phyloP scores from a whole-genome alignment of 2,797 vertebrate genomes.

The Sebastes variabilis region DNA sequence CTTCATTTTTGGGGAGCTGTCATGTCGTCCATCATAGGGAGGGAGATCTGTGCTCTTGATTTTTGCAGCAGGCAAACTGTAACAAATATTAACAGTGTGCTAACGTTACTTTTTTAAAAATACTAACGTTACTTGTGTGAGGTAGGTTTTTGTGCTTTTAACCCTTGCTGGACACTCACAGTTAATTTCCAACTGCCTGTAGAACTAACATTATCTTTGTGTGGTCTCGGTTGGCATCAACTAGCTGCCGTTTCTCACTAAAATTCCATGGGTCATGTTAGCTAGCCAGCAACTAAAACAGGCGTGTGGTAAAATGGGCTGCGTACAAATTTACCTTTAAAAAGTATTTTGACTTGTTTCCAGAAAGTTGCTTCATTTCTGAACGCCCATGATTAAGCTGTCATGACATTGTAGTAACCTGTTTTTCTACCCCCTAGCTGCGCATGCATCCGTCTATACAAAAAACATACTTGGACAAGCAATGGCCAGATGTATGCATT shows the following conservation, averaged over 20 bases:
- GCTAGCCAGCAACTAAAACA: background rate
- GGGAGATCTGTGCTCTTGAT: background rate
- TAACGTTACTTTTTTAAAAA: background rate
- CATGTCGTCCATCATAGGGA: too few relatives aligned
- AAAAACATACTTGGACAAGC: background rate
- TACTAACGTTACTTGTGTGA: background rate
- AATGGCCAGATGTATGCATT: background rate
- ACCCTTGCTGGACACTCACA: background rate
- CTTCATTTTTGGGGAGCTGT: too few relatives aligned
- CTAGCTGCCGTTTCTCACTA: background rate
- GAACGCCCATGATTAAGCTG: background rate
- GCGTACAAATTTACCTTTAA: background rate
- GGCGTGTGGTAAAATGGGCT: background rate
- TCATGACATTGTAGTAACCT: background rate
- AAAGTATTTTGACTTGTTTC: background rate
- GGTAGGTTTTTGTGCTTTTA: background rate
- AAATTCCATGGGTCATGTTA: background rate
- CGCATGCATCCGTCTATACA: background rate
- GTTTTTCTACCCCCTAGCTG: background rate
- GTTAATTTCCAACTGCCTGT: rapidly evolving
- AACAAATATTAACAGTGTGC: too few relatives aligned
- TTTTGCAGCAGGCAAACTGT: background rate
- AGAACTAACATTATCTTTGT: background rate
- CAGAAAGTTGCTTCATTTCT: background rate
- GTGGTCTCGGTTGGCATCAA: background rate